These are phyloP conservation scores for Chiroxiphia lanceolata DNA, from an alignment of 2,797 vertebrate species.

Conservation along the genomic window DNA sequence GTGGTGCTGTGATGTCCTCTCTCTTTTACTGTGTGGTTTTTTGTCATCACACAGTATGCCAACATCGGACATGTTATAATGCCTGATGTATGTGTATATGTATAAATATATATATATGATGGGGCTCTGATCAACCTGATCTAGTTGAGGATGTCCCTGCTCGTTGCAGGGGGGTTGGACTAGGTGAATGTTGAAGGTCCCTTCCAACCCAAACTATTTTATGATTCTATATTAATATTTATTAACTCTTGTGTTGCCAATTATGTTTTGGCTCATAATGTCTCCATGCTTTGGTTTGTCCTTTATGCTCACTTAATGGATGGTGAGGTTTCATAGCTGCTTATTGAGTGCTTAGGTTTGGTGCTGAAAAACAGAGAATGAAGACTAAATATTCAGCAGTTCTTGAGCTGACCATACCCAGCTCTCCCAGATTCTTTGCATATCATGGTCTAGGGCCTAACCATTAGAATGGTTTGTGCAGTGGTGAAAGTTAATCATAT, in stretches of 20 bases:
- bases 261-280: not conserved
- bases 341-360: not conserved
- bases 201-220: not conserved
- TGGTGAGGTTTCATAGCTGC: not conserved
- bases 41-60: not conserved
- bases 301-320: not conserved
- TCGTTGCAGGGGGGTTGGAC: not conserved
- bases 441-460: not conserved
- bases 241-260: not conserved
- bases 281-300: not conserved
- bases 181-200: not conserved
- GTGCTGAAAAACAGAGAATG: not conserved
- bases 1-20: not conserved
- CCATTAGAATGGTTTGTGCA: not conserved
- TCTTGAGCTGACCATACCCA: not conserved
- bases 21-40: not conserved
- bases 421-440: not conserved
- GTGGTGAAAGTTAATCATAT: not conserved
- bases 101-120: not conserved
- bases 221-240: not conserved
- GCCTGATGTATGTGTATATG: not conserved
- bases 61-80: not conserved
- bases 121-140: not conserved
- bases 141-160: not conserved
- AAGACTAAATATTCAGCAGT: not conserved